phyloP scores from a whole-genome alignment of 2,113 vertebrate genomes.

The Monopterus albus region DNA sequence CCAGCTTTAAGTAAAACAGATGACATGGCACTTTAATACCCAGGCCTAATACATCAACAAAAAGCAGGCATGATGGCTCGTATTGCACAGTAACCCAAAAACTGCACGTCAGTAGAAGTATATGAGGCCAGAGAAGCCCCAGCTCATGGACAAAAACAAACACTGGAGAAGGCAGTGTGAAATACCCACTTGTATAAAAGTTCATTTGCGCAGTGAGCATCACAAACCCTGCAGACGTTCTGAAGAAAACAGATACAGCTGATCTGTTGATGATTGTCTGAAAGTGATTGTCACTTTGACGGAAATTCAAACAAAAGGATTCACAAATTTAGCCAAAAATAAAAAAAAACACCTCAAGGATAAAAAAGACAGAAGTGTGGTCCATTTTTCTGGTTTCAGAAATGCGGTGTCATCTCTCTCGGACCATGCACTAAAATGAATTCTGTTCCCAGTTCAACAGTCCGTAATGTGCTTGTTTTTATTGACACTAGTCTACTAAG shows the following conservation, averaged over 20 bases:
- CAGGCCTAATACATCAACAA: slow-evolving; percentile 31
- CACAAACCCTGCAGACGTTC: slow-evolving; percentile 4
- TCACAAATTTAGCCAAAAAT: slow-evolving; percentile 7
- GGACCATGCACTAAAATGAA: slow-evolving; percentile 2
- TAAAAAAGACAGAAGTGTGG: background rate
- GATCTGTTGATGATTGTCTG: background rate
- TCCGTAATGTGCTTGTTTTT: background rate
- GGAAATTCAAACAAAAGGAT: slow-evolving; percentile 8
- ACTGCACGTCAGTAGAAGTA: slow-evolving; percentile 57
- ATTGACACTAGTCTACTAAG: background rate
- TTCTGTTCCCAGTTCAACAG: background rate
- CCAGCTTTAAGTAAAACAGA: slow-evolving; percentile 22
- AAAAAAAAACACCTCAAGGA: slow-evolving; percentile 4
- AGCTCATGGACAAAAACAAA: slow-evolving; percentile 54
- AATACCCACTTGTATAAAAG: background rate
- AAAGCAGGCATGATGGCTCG: slow-evolving; percentile 13
- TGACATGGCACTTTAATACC: slow-evolving; percentile 51
- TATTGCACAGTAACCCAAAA: slow-evolving; percentile 65
- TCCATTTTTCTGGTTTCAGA: slow-evolving; percentile 8
- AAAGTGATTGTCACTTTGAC: slow-evolving; percentile 24
- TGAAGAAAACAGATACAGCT: background rate
- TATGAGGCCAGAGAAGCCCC: slow-evolving; percentile 20
- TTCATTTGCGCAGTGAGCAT: slow-evolving; percentile 12
- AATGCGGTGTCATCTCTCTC: slow-evolving; percentile 13
- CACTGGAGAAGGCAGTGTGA: slow-evolving; percentile 14